Conservation (phyloP, 2,888 invertebrate genomes). For the Rhagophthalmus giganteus region DNA sequence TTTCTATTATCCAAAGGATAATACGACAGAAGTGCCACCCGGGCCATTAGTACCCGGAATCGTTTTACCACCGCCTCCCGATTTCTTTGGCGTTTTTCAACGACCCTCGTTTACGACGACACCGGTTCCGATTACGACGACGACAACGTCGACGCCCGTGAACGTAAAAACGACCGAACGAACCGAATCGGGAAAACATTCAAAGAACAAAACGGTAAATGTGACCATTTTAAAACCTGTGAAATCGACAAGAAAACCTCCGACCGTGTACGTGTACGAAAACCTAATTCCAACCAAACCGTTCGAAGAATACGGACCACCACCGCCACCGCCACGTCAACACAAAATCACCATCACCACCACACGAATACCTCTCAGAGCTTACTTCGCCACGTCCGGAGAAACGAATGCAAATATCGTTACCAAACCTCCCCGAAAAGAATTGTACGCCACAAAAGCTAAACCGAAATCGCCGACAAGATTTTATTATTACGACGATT, state of each 20-base stretch:
- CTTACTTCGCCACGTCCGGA: slow-evolving; percentile 62
- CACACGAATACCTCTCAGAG: slow-evolving; percentile 65
- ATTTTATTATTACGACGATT: slow-evolving; percentile 71
- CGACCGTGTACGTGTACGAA: slow-evolving; percentile 48
- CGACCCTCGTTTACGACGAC: slow-evolving; percentile 47
- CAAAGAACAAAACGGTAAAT: slow-evolving; percentile 39
- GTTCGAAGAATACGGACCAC: slow-evolving; percentile 59
- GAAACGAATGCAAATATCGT: slow-evolving; percentile 61
- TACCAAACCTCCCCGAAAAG: slow-evolving; percentile 39
- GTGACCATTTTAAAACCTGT: slow-evolving; percentile 52
- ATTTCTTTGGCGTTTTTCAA: slow-evolving; percentile 78
- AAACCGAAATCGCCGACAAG: slow-evolving; percentile 58
- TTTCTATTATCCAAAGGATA: slow-evolving; percentile 78
- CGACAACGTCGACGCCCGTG: slow-evolving; percentile 21
- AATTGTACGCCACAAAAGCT: slow-evolving; percentile 37
- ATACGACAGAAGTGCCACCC: slow-evolving; percentile 72
- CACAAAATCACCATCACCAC: slow-evolving; percentile 56
- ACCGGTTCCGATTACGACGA: slow-evolving; percentile 45
- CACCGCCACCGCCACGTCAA: slow-evolving; percentile 48
- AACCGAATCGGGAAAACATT: slow-evolving; percentile 31
- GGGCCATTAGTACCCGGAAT: slow-evolving; percentile 89
- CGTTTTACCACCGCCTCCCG: slow-evolving; percentile 83
- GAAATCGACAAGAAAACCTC: slow-evolving; percentile 53
- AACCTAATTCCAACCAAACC: slow-evolving; percentile 58
- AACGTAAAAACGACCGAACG: slow-evolving; percentile 2